Evolutionary conservation across 2,888 invertebrate species (phyloP).

Genomic region (Brachynemurus nebulosus): DNA sequence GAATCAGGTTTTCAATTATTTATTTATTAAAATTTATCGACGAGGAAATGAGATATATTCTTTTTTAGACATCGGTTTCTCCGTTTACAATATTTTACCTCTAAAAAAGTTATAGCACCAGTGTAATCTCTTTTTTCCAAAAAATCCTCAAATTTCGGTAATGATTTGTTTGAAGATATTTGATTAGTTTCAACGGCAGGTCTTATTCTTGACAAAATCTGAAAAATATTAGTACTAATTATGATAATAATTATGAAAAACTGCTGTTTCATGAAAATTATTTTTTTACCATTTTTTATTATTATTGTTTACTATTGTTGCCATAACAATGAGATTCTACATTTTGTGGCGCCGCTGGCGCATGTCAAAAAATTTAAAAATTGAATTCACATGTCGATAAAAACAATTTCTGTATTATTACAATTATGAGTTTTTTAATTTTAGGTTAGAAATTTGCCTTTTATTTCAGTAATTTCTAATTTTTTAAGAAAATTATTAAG

Average conservation of each 20-base stretch:
- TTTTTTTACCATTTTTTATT: conserved; percentile 5
- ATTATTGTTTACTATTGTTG: conserved; percentile 7
- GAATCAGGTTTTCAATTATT: no score
- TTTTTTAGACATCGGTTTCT: no score
- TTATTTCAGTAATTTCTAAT: not conserved
- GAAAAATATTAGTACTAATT: conserved; percentile 18
- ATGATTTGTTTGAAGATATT: conserved; percentile 33
- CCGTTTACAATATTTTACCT: no score
- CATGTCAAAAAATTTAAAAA: not conserved
- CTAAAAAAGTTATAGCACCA: conserved; percentile 84
- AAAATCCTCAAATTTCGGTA: conserved; percentile 83
- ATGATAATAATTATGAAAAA: conserved; percentile 4
- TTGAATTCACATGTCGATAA: not conserved
- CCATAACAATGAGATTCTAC: conserved; percentile 6
- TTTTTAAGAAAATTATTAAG: not conserved
- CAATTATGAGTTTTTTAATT: no score
- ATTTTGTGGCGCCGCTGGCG: no score
- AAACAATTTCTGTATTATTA: no score
- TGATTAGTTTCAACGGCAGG: conserved; percentile 48
- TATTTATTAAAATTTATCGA: no score
- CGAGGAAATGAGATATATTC: no score
- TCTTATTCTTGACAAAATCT: conserved; percentile 75
- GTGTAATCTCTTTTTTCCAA: conserved; percentile 81
- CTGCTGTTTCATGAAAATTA: conserved; percentile 3
- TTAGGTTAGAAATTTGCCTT: not conserved